phyloP scores from a whole-genome alignment of 2,113 vertebrate species.

The Leiothrix lutea region DNA sequence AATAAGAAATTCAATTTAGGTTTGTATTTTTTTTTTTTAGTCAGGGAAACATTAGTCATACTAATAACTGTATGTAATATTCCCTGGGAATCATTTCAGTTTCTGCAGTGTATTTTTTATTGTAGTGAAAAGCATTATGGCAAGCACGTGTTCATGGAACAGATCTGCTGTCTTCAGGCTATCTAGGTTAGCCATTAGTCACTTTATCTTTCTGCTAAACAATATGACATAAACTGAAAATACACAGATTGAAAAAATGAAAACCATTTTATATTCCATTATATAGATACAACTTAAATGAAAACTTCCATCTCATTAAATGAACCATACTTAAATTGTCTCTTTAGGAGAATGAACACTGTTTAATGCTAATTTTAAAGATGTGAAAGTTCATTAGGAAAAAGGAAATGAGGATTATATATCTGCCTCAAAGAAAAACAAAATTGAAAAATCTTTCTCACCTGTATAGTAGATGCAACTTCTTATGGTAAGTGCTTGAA shows the following conservation, averaged over 20 bases:
- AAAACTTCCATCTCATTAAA: neutral
- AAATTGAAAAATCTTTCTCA: neutral
- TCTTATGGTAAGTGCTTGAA: neutral
- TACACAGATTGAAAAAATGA: neutral
- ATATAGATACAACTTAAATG: neutral
- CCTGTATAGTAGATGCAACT: neutral
- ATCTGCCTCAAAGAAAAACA: neutral
- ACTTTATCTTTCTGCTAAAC: neutral
- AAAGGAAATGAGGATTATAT: neutral
- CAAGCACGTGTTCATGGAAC: neutral
- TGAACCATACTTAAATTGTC: neutral
- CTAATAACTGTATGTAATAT: neutral
- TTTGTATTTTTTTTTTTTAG: neutral
- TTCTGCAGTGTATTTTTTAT: neutral
- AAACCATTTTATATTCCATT: neutral
- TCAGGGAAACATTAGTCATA: neutral
- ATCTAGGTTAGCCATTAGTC: neutral
- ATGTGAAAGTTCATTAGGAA: neutral
- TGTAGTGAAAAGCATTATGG: neutral
- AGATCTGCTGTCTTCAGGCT: neutral
- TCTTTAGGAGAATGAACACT: neutral
- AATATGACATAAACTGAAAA: slow-evolving; percentile 35
- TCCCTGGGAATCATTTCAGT: neutral
- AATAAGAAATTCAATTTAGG: neutral
- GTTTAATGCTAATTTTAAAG: neutral